These are phyloP conservation scores for Oophaga sylvatica DNA, from an alignment of 2,797 vertebrate species.

Conservation along the genomic window DNA sequence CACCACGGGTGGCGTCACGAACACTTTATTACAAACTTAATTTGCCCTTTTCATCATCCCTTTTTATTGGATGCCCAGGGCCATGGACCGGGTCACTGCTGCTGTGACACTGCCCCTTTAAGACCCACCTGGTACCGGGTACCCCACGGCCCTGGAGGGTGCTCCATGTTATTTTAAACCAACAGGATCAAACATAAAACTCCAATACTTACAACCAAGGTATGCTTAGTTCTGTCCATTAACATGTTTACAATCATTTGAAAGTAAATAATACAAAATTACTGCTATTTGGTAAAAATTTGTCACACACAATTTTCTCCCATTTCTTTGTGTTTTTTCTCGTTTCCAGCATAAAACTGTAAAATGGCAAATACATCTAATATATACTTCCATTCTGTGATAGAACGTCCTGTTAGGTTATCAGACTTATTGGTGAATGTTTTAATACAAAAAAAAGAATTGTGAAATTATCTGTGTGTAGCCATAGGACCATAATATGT, in stretches of 20 bases:
- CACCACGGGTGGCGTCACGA: too few relatives aligned
- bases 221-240: constrained; percentile 4
- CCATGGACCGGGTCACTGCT: too few relatives aligned
- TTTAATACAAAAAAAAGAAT: neutral
- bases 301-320: neutral
- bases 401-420: neutral
- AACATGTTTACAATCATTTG: neutral
- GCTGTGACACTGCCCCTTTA: too few relatives aligned
- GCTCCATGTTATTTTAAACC: neutral
- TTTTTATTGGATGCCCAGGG: too few relatives aligned
- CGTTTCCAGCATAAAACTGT: neutral
- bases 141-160: too few relatives aligned
- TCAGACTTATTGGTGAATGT: neutral
- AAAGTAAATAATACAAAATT: constrained; percentile 7
- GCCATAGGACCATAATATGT: neutral
- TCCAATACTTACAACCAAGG: neutral
- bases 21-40: too few relatives aligned
- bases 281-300: constrained; percentile 14
- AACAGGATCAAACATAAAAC: neutral
- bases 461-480: neutral
- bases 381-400: neutral
- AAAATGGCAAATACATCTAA: neutral
- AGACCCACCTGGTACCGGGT: too few relatives aligned
- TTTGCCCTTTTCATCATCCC: too few relatives aligned
- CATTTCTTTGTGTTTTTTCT: neutral